Evolutionary conservation across 2,888 invertebrate genomes (phyloP), one percentile per base, ranked within the genome.

Genomic region (Noctuana brunneofusca): DNA sequence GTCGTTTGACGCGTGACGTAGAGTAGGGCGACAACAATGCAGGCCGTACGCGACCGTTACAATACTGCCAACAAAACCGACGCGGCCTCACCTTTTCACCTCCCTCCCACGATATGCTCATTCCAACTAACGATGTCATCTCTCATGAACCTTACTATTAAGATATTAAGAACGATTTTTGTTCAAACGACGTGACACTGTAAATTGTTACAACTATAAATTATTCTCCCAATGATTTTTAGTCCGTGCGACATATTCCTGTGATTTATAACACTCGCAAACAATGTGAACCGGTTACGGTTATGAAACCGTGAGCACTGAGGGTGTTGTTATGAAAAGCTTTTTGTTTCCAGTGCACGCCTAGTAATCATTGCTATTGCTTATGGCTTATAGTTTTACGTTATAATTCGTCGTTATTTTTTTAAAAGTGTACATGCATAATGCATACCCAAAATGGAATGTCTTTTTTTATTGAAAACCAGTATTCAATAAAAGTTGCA

Each of bases 201-300:
- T 49, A 18, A 27, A 48, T 32, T 56, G 55, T 35, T 30, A 63
- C 50, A 64, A 79, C 81, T 73, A 87, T 87, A 84, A 86, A 86
- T 87, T 81, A 83, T 75, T 79, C 74, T 76, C 72, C 69, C 75
- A 66, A 84, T 87, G 87, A 87, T 88, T 89, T 89, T 89, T 84
- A 87, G 84, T 78, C 83, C 79, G 81, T 73, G 83, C 81, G 86
- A 86, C 89, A 84, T 81, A 80, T 85, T 82, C 79, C 73, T 76
- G 81, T 89, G 89, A 89, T 89, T 89, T 89, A 89, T 86, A 75
- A 72, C 80, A 65, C 76, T 67, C 65, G 69, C 68, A 80, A 83
- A 89, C 87, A 87, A 87, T 84, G 75, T 76, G 75, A 75, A 80
- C 83, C 81, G 83, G 87, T 84, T 84, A 85, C 83, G 81, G 82